Conservation (phyloP, 2,888 invertebrate genomes). For the Harpagoxenus sublaevis region DNA sequence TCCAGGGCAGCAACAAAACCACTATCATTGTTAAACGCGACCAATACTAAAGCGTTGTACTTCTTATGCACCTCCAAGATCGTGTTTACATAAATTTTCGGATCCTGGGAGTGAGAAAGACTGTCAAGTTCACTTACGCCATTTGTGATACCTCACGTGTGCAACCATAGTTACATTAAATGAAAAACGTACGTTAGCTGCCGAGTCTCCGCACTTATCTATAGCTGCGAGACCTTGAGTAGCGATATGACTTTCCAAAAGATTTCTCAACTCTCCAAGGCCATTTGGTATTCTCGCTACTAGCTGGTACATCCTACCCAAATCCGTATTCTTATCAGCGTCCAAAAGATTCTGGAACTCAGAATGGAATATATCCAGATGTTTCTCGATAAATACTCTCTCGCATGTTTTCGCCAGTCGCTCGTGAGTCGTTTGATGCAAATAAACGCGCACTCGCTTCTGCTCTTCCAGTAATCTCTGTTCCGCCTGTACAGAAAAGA, state of each 20-base stretch:
- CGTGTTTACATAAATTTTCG: slow-evolving; percentile 98
- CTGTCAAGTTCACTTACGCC: neutral
- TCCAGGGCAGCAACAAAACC: slow-evolving; percentile 99
- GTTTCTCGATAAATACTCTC: slow-evolving; percentile 97
- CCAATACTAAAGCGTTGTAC: slow-evolving; percentile 97
- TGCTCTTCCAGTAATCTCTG: slow-evolving; percentile 97
- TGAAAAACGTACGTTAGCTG: slow-evolving; percentile 90
- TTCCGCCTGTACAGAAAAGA: slow-evolving; percentile 91
- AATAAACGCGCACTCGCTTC: slow-evolving; percentile 96
- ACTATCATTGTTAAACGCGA: slow-evolving; percentile 98
- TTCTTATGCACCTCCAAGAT: slow-evolving; percentile 99
- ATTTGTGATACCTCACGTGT: neutral
- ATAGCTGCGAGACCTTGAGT: slow-evolving; percentile 97
- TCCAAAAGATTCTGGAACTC: slow-evolving; percentile 97
- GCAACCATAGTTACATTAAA: neutral
- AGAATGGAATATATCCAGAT: slow-evolving; percentile 97
- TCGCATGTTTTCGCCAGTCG: slow-evolving; percentile 97
- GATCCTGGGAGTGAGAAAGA: slow-evolving; percentile 90
- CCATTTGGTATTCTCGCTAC: slow-evolving; percentile 97
- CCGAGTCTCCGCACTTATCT: slow-evolving; percentile 97
- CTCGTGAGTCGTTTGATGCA: slow-evolving; percentile 97
- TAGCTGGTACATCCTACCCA: slow-evolving; percentile 97
- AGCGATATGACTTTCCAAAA: slow-evolving; percentile 97
- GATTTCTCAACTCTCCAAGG: slow-evolving; percentile 94
- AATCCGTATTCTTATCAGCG: slow-evolving; percentile 97